Percentiles rank a stretch among this genome's conserved stretches.
phyloP scores from a whole-genome alignment of 2,888 invertebrate species.

The Coleophora deauratella region DNA sequence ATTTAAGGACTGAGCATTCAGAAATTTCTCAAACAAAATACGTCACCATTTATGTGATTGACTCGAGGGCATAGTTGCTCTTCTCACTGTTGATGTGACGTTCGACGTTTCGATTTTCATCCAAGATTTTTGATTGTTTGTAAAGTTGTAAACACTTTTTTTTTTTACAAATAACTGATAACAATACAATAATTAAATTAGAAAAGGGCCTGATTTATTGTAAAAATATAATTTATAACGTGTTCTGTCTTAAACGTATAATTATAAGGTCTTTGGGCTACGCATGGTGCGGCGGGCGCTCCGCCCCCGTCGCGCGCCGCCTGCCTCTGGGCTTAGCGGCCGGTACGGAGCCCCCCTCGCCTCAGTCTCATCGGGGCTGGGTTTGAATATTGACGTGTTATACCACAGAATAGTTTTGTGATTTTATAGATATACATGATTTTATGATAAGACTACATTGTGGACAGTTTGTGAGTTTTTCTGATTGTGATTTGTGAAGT shows the following conservation, averaged over 20 bases:
- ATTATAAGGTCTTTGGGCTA: conserved; percentile 11
- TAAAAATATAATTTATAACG: too few relatives aligned
- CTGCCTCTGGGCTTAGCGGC: conserved; percentile 22
- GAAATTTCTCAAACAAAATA: background rate
- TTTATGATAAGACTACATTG: conserved; percentile 12
- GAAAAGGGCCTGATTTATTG: too few relatives aligned
- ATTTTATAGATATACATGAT: too few relatives aligned
- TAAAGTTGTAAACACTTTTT: too few relatives aligned
- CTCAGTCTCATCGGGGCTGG: conserved; percentile 52
- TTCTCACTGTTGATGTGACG: too few relatives aligned
- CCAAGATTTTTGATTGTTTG: too few relatives aligned
- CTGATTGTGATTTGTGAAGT: background rate
- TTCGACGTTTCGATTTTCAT: too few relatives aligned
- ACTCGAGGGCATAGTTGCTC: too few relatives aligned
- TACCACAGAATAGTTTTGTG: conserved; percentile 19
- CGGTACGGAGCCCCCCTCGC: conserved; percentile 26
- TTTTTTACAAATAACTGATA: too few relatives aligned
- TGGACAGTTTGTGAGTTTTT: conserved; percentile 13
- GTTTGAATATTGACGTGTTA: conserved; percentile 44
- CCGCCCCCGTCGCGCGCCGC: conserved; percentile 28
- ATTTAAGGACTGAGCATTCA: conserved; percentile 18
- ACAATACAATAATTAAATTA: too few relatives aligned
- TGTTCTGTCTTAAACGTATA: too few relatives aligned
- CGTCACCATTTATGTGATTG: too few relatives aligned
- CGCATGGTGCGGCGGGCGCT: conserved; percentile 48